Base-by-base conservation (phyloP, 2,888 invertebrate genomes). In the Aspidiotus destructor region DNA sequence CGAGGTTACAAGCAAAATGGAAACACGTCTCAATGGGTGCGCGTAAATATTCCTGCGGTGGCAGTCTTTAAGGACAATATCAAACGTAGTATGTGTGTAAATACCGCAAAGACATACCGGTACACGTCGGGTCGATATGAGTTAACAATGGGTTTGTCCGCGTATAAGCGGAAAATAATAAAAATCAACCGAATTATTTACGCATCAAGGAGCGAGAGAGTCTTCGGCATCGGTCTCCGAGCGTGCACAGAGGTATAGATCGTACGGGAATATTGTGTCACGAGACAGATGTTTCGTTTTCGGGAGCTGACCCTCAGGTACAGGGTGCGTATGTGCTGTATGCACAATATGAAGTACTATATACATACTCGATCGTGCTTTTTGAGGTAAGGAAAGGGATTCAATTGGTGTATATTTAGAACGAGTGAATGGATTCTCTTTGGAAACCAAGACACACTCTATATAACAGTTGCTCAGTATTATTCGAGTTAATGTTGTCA, bases 161-260 rank as follows among this genome's bases (percentile, higher is more conserved):
- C 28, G 28, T 28, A 54, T 54, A 54, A 54, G 55, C 55, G 55
- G 55, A 54, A 54, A 54, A 54, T 54, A 54, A 54, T 54, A 54
- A 54, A 54, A 54, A 54, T 54, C 55, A 54, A 54, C 55, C 55
- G 55, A 54, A 54, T 54, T 54, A 54, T 54, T 54, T 54, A 54
- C 55, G 55, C 55, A 54, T 54, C 55, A 54, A 16, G 55, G 17
- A 54, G 15, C 55, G 28, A 28, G 55, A 54, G 16, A 54, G 55
- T 54, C 55, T 54, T 54, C 55, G 17, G 15, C 17, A 16, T 54
- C 9, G 28, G 28, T 28, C 28, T 28, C 28, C 28, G 28, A 28
- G 28, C 28, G 28, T 28, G 28, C 28, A 28, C 28, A 28, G 28
- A 28, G 28, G 28, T 28, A n/a, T n/a, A 28, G 28, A 28, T 28